Evolutionary conservation across 2,113 vertebrate genomes (phyloP), one percentile per base, ranked within the genome.

Genomic region (Euleptes europaea): DNA sequence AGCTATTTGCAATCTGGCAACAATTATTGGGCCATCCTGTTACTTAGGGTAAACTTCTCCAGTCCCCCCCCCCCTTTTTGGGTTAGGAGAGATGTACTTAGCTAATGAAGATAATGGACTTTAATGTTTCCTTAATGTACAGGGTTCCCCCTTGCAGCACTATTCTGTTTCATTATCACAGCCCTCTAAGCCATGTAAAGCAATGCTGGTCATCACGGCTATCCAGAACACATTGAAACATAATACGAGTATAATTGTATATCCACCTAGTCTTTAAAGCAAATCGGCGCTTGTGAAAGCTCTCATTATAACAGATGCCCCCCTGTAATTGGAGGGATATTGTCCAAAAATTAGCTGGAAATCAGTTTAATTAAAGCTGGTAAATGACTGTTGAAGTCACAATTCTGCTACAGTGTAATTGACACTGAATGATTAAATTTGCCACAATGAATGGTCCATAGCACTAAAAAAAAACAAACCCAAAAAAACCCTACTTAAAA

Each of bases 81-180:
- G 14, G 51, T 74, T 85, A 83, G 47, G 83, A 93, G 91, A 93
- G 90, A 94, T 84, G 69, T 47, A 79, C 84, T 91, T 84, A 84
- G 87, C 78, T 94, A 94, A 94, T 90, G 88, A 94, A 94, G 92
- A 92, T 92, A 94, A 94, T 90, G 91, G 91, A 86, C 90, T 93
- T 91, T 91, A 91, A 91, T 93, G 66, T 79, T 86, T 87, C 44
- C 93, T 92, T 92, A 92, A 93, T 91, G 87, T 88, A 86, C 78
- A 89, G 88, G 84, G 90, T 93, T 91, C 89, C 69, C 75, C 54
- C 49, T 31, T 88, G 88, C 88, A 90, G 92, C 78, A 89, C 80
- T 90, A 90, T 93, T 88, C 86, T 78, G 42, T 82, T 91, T 93
- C 90, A 93, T 95, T 94, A 93, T 88, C 91, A 88, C 89, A 92